Evolutionary conservation across 2,888 invertebrate genomes (phyloP).

Genomic region (Rhagonycha fulva): DNA sequence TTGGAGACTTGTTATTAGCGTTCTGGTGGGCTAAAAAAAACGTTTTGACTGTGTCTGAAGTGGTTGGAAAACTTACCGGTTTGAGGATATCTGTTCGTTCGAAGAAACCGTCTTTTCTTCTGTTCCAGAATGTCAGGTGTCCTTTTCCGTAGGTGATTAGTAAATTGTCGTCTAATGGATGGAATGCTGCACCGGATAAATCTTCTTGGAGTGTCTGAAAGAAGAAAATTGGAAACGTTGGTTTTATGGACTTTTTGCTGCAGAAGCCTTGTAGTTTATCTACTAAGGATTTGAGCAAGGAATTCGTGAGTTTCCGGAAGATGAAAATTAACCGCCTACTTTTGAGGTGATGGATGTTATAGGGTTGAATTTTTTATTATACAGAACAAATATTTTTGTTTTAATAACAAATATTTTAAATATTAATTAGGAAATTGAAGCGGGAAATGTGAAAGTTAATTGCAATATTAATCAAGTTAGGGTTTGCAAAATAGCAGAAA

Average conservation of each 20-base stretch:
- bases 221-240: background rate
- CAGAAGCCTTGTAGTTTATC: background rate
- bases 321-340: no score
- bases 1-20: constrained; percentile 83
- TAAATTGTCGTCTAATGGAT: constrained; percentile 88
- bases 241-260: background rate
- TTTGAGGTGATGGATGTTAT: no score
- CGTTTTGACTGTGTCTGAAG: background rate
- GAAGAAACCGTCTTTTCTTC: constrained; percentile 88
- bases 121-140: constrained; percentile 91
- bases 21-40: constrained; percentile 72
- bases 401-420: no score
- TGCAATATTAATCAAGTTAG: no score
- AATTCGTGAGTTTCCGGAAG: no score
- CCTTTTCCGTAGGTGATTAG: constrained; percentile 91
- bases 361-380: no score
- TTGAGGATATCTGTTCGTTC: constrained; percentile 88
- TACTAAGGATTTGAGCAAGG: no score
- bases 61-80: constrained; percentile 60
- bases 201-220: constrained; percentile 86
- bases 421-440: no score
- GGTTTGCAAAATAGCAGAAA: no score
- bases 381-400: no score
- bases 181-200: constrained; percentile 86
- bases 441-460: no score